Percentiles rank a stretch among this genome's conserved stretches.
These are phyloP conservation scores for Spisula subtruncata DNA, from an alignment of 2,888 invertebrate genomes.

Conservation along the genomic window DNA sequence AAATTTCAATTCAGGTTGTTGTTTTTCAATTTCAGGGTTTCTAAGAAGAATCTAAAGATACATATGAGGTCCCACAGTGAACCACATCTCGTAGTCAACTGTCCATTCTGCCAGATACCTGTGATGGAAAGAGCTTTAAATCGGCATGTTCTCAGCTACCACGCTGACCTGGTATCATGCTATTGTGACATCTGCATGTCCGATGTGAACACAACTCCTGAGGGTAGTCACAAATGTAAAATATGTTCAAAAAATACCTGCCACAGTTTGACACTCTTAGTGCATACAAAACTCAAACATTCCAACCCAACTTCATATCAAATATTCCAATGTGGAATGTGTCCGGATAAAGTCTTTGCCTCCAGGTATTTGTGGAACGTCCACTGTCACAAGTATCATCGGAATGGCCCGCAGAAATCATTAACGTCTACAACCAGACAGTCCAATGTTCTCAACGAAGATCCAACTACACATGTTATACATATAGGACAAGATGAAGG, in stretches of 20 bases:
- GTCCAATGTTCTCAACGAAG: conserved; percentile 12
- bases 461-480: conserved; percentile 58
- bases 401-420: background rate
- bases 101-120: conserved; percentile 28
- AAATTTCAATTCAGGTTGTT: background rate
- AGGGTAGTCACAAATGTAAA: background rate
- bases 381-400: conserved; percentile 52
- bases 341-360: conserved; percentile 31
- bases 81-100: background rate
- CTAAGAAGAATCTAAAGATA: conserved; percentile 23
- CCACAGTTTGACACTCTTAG: conserved; percentile 38
- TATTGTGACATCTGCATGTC: conserved; percentile 50
- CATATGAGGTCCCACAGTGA: conserved; percentile 31
- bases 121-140: conserved; percentile 4
- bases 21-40: conserved; percentile 22
- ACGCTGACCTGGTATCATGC: conserved; percentile 45
- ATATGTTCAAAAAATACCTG: conserved; percentile 42
- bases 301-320: background rate
- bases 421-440: background rate
- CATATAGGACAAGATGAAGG: conserved; percentile 60
- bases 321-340: conserved; percentile 34
- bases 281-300: conserved; percentile 50
- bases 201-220: background rate
- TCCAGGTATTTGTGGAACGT: conserved; percentile 29
- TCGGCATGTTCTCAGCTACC: conserved; percentile 50